A percentile compares a stretch with the other conserved stretches of the same genome.
Conservation (phyloP, 2,113 vertebrate genomes). For the Macroglossus sobrinus region DNA sequence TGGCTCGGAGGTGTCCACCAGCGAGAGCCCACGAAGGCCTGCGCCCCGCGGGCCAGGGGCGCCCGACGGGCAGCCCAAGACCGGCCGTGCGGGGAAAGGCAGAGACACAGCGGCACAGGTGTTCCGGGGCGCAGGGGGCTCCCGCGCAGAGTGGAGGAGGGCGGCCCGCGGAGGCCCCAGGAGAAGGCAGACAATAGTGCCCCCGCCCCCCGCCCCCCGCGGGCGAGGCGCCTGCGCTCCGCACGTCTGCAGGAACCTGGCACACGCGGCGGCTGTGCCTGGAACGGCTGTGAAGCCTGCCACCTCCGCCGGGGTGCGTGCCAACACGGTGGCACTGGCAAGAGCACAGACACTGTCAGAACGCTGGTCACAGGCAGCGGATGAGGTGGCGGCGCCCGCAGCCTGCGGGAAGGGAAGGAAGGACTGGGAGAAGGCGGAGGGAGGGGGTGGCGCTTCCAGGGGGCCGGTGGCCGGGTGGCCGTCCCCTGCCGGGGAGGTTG, state of each 20-base stretch:
- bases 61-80: accelerated
- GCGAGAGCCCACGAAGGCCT: accelerated
- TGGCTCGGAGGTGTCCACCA: no score
- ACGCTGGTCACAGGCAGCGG: not conserved
- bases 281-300: not conserved
- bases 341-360: not conserved
- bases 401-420: no score
- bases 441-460: no score
- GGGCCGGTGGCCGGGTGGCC: not conserved
- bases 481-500: not conserved
- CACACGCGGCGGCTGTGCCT: not conserved
- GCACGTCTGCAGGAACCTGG: not conserved
- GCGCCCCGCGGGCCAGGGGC: accelerated
- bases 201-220: no score
- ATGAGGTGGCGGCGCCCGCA: no score
- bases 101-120: not conserved
- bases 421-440: no score
- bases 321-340: not conserved
- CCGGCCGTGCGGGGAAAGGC: accelerated
- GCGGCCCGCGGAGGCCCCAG: accelerated
- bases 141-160: not conserved
- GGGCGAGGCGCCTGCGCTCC: not conserved
- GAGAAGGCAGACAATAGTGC: no score
- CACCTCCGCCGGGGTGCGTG: not conserved
- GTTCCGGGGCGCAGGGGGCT: not conserved